Evolutionary conservation across 2,888 invertebrate genomes (phyloP).

Genomic region (Lasioglossum pauxillum): DNA sequence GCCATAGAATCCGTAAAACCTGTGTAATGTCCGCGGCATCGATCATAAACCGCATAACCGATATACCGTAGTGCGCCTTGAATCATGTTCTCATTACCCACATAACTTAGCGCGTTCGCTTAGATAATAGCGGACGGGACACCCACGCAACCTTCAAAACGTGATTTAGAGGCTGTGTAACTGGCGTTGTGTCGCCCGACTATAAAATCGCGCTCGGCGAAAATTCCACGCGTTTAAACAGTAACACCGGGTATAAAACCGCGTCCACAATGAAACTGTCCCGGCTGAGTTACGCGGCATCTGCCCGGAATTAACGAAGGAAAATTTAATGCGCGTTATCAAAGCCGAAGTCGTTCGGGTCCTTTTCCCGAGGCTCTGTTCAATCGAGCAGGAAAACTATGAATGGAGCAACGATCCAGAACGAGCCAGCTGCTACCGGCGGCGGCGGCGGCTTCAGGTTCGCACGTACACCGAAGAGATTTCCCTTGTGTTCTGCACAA

Average conservation of each 20-base stretch:
- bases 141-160: slow-evolving; percentile 12
- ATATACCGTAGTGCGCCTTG: not conserved
- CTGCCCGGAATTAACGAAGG: slow-evolving; percentile 9
- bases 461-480: slow-evolving; percentile 61
- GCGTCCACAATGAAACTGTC: slow-evolving; percentile 4
- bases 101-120: not conserved
- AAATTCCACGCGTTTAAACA: not conserved
- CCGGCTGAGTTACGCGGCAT: not conserved
- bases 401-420: slow-evolving; percentile 70
- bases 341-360: slow-evolving; percentile 38
- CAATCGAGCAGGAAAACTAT: slow-evolving; percentile 67
- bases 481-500: slow-evolving; percentile 67
- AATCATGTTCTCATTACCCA: slow-evolving; percentile 4
- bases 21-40: not conserved
- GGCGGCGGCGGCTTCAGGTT: slow-evolving; percentile 33
- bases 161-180: not conserved
- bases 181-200: not conserved
- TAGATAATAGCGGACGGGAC: not conserved
- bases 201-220: not conserved
- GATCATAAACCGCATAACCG: not conserved
- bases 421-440: slow-evolving; percentile 62
- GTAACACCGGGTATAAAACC: not conserved
- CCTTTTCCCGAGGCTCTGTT: slow-evolving; percentile 29
- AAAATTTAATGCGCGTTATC: slow-evolving; percentile 47
- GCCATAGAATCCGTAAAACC: not conserved